These are phyloP conservation scores for Sinocyclocheilus grahami DNA, from an alignment of 2,113 vertebrate species.

Conservation along the genomic window DNA sequence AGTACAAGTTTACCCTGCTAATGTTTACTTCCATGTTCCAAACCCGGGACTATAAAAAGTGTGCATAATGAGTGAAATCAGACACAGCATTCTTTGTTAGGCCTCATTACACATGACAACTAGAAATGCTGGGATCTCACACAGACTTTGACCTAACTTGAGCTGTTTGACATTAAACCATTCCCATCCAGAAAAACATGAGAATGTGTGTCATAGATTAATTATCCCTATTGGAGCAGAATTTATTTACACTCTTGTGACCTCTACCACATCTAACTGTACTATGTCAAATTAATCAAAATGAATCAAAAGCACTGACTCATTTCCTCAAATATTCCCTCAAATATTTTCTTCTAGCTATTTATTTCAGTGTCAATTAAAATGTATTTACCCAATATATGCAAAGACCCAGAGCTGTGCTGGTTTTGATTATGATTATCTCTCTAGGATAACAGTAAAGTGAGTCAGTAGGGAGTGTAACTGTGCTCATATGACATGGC, in stretches of 20 bases:
- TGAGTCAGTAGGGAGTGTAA: neutral
- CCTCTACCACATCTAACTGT: conserved; percentile 20
- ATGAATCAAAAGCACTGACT: neutral
- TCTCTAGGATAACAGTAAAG: conserved; percentile 3
- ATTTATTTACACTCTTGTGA: neutral
- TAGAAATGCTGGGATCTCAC: conserved; percentile 22
- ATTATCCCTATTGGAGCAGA: conserved; percentile 3
- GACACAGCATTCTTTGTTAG: neutral
- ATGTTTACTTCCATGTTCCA: neutral
- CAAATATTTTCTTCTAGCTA: neutral
- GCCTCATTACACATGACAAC: conserved; percentile 14
- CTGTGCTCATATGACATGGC: too few species aligned
- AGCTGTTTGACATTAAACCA: conserved; percentile 9
- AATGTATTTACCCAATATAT: neutral
- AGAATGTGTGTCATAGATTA: too few species aligned
- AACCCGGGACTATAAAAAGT: neutral
- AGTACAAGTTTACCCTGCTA: neutral
- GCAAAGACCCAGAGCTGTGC: conserved; percentile 7
- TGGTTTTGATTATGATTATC: conserved; percentile 29
- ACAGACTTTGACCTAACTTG: conserved; percentile 7
- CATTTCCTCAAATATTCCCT: neutral
- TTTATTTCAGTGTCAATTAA: neutral
- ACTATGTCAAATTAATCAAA: neutral
- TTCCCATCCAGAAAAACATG: too few species aligned
- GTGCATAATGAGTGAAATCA: neutral